Evolutionary conservation across 2,888 invertebrate genomes (phyloP), one percentile per base, ranked within the genome.

Genomic region (Erannis defoliaria): DNA sequence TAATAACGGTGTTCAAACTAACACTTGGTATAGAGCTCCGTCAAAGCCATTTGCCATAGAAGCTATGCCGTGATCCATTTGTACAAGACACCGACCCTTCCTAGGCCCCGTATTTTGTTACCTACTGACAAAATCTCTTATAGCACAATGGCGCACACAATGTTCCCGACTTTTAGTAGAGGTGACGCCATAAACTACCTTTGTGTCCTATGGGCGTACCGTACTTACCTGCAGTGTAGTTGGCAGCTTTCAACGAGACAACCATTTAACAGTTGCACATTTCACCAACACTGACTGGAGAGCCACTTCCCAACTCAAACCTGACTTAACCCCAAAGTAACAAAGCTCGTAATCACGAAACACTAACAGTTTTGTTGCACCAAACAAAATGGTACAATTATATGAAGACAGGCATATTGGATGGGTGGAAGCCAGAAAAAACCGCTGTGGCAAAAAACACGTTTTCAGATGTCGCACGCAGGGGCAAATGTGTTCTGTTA

Each of bases 191-290:
- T 62, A 57, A 68, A 66, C 66, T 64, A 66, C 63, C 63, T 62
- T 63, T 59, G 53, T 66, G 68, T 76, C 78, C 75, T 77, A 62
- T 64, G 74, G 74, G 75, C 66, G 76, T 75, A 68, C 72, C 66
- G 76, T 75, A 68, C 72, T 77, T 68, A 73, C 72, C 70, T 75
- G 74, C 64, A 71, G 66, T 71, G 71, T 70, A 64, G 61, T 69
- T 74, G 73, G 71, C 74, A 76, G 72, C 73, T 75, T 67, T 69
- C 64, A 67, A 66, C 51, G 67, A 68, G 56, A 67, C 68, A 65
- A 67, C 73, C 73, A 72, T 73, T 76, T 74, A 74, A 71, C 65
- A 66, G 67, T 68, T 72, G 67, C 70, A 71, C 72, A 68, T 72
- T 74, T 67, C 70, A 58, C 67, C 60, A 50, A 55, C 55, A 65